Base-by-base conservation (phyloP, 1,140 invertebrate species). In the Caerostris darwini region DNA sequence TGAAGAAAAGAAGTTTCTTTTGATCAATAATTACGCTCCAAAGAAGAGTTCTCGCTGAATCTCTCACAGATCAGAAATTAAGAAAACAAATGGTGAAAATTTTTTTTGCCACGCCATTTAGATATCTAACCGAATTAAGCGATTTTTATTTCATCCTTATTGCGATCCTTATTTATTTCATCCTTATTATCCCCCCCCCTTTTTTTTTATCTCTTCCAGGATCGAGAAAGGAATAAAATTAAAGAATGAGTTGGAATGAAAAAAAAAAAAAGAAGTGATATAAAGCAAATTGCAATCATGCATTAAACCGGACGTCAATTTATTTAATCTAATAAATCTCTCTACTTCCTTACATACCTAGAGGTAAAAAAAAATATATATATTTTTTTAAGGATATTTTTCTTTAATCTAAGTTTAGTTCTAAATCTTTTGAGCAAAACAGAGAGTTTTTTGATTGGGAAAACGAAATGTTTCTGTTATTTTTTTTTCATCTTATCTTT, bases 321-420 rank as follows among this genome's bases (percentile, higher is more conserved):
- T 82, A 91, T 91, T 81, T 81, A 91, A 91, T 91, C 90, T 91
- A 91, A 91, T 91, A 91, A 91, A 91, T 82, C 90, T 91, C 54
- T 91, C 50, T 58, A 10, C 17, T 77, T 82, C 54, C 71, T 59
- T 71, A 89, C 61, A 64, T 89, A 54, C 10, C 14, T 54, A 34
- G 54, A 89, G 58, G 10, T 58, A 90, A 91, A 82, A 10, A 82
- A 8, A 57, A 59, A 61, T 59, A 17, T 53, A 34, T 50, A n/a
- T 85, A 67, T 85, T 85, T 85, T 85, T 85, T 91, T 59, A 81
- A 57, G 57, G 59, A 34, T 82, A 34, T 81, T 85, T 82, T 91
- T 82, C 71, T 82, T 53, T 7, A 59, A n/a, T 59, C 71, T 81
- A 7, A 61, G 69, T 61, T 91, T 81, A 82, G 50, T 91, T 82